A percentile compares a stretch with the other conserved stretches of the same genome.
phyloP scores from a whole-genome alignment of 2,113 vertebrate genomes.

The Arvicanthis niloticus region DNA sequence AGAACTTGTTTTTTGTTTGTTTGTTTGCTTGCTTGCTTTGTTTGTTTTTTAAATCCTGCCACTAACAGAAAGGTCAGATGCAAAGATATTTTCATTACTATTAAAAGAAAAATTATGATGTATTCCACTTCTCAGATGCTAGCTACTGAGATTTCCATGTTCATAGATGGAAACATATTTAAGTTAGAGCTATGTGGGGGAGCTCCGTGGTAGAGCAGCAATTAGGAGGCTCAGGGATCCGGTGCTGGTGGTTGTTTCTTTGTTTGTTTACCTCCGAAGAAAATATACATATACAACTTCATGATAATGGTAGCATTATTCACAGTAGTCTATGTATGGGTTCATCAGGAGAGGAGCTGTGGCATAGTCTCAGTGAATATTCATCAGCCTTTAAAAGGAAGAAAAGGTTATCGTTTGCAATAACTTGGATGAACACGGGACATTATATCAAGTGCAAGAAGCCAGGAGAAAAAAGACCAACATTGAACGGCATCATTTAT shows the following conservation, averaged over 20 bases:
- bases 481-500: not conserved
- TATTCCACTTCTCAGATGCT: slow-evolving; percentile 6
- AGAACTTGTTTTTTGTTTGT: slow-evolving; percentile 8
- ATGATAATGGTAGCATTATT: not conserved
- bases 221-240: not conserved
- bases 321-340: not conserved
- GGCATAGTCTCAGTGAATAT: not conserved
- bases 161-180: slow-evolving; percentile 19
- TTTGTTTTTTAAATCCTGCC: not conserved
- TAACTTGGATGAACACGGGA: not conserved
- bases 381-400: not conserved
- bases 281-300: not conserved
- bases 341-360: not conserved
- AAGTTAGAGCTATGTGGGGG: not conserved
- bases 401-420: not conserved
- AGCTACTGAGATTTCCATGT: not conserved
- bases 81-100: slow-evolving; percentile 40
- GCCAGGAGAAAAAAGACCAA: too few species aligned
- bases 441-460: not conserved
- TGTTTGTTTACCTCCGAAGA: not conserved
- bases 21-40: too few species aligned
- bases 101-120: not conserved
- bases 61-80: not conserved
- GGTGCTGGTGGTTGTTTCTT: not conserved
- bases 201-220: not conserved